Base-by-base conservation (phyloP, 2,888 invertebrate genomes). In the Lamellibrachia satsuma region DNA sequence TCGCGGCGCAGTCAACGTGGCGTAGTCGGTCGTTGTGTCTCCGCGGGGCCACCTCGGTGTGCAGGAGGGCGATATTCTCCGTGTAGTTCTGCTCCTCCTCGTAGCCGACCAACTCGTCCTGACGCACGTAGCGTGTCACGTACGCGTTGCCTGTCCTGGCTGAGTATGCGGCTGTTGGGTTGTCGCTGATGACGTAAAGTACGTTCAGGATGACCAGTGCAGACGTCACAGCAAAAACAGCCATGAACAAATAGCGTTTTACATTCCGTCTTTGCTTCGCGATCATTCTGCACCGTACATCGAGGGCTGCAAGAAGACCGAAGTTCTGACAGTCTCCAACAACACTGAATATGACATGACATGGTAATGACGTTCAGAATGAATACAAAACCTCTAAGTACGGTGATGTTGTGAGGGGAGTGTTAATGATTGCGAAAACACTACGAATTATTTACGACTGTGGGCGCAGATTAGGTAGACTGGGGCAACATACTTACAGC, bases 1-100 rank as follows among this genome's bases (percentile, higher is more conserved):
- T 51, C 11, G 90, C 90, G 22, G 92, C 22, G 55, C 93, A 93
- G 91, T 92, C 92, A 60, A 93, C 22, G 51, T 92, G 7, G 60
- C 39, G 91, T 60, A 91, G 52, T 91, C 75, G n/a, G 90, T 57
- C 90, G 60, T 52, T 15, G 55, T 22, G 1, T 90, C 52, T 3
- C 39, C 90, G n/a, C 52, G 52, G 27, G 51, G 52, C n/a, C 15
- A 27, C 27, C n/a, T 27, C 4, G 90, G 1, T 15, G 1, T 75
- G 75, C 15, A 75, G 75, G 15, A 15, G 75, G 75, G 75, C 75
- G 22, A 75, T 75, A n/a, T 75, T 75, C 75, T 75, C 1, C 75
- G 75, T 6, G 75, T 75, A 75, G 22, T 22, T 75, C 75, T 75
- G 52, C 4, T 0, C 27, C 7, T 27, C 75, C 52, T 92, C 91